phyloP scores from a whole-genome alignment of 2,888 invertebrate genomes.

The Cephus pygmeus region DNA sequence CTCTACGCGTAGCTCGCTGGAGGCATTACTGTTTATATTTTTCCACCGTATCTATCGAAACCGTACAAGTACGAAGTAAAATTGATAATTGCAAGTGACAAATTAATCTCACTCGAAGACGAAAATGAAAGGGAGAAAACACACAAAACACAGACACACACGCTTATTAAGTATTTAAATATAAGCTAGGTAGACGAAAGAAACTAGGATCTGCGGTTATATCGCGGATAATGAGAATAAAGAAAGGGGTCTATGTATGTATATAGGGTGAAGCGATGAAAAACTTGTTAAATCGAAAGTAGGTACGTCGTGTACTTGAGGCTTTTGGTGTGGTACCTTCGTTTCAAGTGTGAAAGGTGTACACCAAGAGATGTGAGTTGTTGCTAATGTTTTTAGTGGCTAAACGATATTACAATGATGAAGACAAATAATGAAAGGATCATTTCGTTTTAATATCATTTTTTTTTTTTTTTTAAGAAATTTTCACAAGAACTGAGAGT shows the following conservation, averaged over 20 bases:
- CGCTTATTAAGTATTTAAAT: conserved; percentile 29
- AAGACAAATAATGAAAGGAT: not conserved
- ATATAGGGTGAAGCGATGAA: not conserved
- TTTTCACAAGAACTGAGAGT: not conserved
- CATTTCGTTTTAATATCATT: not conserved
- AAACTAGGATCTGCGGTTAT: not conserved
- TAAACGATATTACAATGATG: not conserved
- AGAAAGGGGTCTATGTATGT: not conserved
- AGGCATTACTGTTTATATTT: conserved; percentile 30
- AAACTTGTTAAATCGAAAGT: not conserved
- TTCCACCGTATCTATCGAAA: conserved; percentile 26
- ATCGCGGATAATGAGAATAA: not conserved
- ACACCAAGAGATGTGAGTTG: not conserved
- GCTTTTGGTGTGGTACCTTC: not conserved
- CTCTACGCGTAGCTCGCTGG: not conserved
- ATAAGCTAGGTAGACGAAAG: conserved; percentile 8
- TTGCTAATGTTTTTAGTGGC: not conserved
- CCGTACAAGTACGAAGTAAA: conserved; percentile 12
- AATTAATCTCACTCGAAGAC: conserved; percentile 12
- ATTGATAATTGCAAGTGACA: conserved; percentile 10
- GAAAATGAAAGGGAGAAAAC: not conserved
- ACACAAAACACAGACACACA: conserved; percentile 22
- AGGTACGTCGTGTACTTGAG: not conserved
- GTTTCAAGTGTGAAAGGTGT: not conserved
- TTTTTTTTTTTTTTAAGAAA: not conserved